Percentiles rank a stretch among this genome's conserved stretches.
Conservation (phyloP, 2,888 invertebrate genomes). For the Lepidocyrtinus sp. region DNA sequence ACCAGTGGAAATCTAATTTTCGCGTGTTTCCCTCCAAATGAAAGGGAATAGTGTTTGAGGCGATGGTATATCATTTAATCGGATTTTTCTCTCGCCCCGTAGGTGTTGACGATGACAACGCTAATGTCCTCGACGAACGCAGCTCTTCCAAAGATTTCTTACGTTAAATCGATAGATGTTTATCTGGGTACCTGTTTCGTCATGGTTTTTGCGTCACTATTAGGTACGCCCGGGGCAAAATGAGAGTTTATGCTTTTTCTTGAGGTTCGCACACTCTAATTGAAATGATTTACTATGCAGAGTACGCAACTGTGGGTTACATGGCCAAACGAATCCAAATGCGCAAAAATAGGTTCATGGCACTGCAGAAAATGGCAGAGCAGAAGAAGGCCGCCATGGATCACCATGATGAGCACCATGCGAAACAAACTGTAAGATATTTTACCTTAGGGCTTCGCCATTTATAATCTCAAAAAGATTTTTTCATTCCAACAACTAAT, state of each 20-base stretch:
- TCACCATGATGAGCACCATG: constrained; percentile 75
- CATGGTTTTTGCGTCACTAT: constrained; percentile 97
- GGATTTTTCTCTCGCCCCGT: constrained; percentile 30
- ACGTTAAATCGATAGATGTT: constrained; percentile 98
- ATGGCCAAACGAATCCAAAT: constrained; percentile 98
- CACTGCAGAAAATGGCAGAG: constrained; percentile 92
- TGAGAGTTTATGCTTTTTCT: constrained; percentile 28
- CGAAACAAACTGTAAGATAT: constrained; percentile 70
- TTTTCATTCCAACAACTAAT: background rate
- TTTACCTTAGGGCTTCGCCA: background rate
- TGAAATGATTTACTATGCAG: constrained; percentile 75
- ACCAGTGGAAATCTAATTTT: no score
- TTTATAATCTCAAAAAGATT: no score
- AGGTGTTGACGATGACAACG: constrained; percentile 94
- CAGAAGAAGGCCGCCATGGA: constrained; percentile 88
- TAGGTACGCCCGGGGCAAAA: constrained; percentile 79
- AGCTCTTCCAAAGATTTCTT: constrained; percentile 97
- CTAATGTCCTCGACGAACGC: constrained; percentile 97
- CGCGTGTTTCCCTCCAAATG: no score
- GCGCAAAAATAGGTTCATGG: constrained; percentile 92
- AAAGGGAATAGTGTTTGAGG: no score
- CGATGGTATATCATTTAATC: background rate
- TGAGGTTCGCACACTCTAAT: background rate
- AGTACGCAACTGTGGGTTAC: constrained; percentile 98
- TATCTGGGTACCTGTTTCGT: constrained; percentile 98